phyloP scores from a whole-genome alignment of 2,888 invertebrate genomes.

The Anticlea derivata region DNA sequence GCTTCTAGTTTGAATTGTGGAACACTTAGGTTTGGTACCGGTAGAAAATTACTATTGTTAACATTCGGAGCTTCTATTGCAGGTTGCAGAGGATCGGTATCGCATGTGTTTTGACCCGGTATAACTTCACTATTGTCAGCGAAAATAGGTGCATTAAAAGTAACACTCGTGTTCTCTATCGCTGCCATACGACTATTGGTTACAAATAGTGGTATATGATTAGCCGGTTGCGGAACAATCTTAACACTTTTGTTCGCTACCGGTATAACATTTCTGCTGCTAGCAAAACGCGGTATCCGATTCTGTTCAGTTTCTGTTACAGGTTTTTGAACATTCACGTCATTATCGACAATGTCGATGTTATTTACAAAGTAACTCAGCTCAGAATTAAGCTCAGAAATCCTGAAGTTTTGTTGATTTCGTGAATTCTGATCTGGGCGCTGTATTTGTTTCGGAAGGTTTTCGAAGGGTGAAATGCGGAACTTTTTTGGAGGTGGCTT shows the following conservation, averaged over 20 bases:
- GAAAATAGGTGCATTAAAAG: neutral
- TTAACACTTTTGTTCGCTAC: too few species aligned
- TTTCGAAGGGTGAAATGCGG: neutral
- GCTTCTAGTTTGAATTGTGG: too few species aligned
- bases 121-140: neutral
- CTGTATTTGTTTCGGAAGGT: neutral
- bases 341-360: neutral
- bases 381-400: too few species aligned
- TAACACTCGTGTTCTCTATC: too few species aligned
- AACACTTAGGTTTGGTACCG: too few species aligned
- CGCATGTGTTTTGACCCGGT: neutral
- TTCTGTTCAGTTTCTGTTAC: neutral
- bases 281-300: neutral
- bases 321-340: neutral
- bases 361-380: too few species aligned
- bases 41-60: too few species aligned
- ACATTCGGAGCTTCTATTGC: neutral
- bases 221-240: too few species aligned
- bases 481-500: neutral
- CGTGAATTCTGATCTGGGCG: too few species aligned
- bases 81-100: neutral
- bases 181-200: too few species aligned
- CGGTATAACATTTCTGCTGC: neutral
- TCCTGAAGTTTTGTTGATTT: too few species aligned
- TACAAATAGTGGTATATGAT: too few species aligned